A percentile compares a stretch with the other conserved stretches of the same genome.
Evolutionary conservation across 2,888 invertebrate species (phyloP).

Genomic region (Andrena bucephala): DNA sequence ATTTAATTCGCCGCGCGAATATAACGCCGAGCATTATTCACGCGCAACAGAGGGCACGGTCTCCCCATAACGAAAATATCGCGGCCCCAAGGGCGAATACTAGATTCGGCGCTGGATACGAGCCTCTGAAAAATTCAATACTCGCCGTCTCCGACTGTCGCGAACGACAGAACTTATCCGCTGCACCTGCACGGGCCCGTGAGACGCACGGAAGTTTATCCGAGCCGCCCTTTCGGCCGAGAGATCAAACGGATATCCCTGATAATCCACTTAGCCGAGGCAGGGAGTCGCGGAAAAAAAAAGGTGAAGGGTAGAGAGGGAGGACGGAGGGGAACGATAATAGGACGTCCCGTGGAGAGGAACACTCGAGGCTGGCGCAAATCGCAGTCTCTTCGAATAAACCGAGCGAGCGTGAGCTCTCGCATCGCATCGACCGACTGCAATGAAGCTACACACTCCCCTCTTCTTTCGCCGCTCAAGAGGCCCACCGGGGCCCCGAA

Average conservation of each 20-base stretch:
- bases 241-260: constrained; percentile 77
- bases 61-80: not conserved
- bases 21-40: not conserved
- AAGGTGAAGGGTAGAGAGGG: constrained; percentile 20
- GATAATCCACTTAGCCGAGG: constrained; percentile 75
- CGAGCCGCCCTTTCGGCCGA: constrained; percentile 56
- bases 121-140: constrained; percentile 46
- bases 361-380: constrained; percentile 63
- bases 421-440: constrained; percentile 61
- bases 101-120: not conserved
- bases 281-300: constrained; percentile 60
- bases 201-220: constrained; percentile 68
- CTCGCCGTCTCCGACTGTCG: constrained; percentile 39
- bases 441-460: constrained; percentile 40
- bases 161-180: constrained; percentile 59
- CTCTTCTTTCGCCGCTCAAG: constrained; percentile 3
- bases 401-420: constrained; percentile 61
- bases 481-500: constrained; percentile 47
- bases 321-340: constrained; percentile 66
- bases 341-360: constrained; percentile 71
- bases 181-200: constrained; percentile 58
- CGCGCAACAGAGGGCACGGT: not conserved
- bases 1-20: not conserved
- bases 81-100: not conserved
- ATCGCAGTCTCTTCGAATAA: constrained; percentile 57